Evolutionary conservation across 2,113 vertebrate genomes (phyloP).

Genomic region (Calidris pugnax): DNA sequence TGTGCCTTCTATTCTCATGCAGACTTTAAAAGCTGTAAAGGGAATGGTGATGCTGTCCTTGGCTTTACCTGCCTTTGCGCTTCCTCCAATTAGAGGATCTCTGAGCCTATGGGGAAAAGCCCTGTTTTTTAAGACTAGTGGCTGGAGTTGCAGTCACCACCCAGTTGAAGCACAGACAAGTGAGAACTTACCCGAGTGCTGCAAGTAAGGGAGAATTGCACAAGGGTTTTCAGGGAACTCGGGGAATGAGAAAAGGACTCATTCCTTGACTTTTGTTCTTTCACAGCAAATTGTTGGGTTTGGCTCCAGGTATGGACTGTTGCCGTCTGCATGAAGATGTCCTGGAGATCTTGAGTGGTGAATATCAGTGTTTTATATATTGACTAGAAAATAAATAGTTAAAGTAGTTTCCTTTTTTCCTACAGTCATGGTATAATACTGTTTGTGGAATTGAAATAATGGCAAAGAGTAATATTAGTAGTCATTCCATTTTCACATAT

Average conservation of each 20-base stretch:
- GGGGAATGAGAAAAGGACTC: background rate
- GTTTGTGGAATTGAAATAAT: background rate
- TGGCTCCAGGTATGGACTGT: background rate
- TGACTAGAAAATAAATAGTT: background rate
- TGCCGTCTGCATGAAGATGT: accelerated
- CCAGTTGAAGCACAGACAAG: background rate
- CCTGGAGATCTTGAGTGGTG: background rate
- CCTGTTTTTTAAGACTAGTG: background rate
- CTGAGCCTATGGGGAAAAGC: background rate
- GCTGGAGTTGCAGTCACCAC: background rate
- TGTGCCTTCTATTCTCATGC: background rate
- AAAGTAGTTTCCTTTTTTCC: background rate
- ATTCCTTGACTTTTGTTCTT: background rate
- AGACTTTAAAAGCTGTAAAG: background rate
- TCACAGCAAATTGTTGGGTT: background rate
- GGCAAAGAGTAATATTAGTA: background rate
- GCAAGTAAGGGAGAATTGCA: background rate
- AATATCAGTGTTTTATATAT: background rate
- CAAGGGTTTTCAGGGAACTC: background rate
- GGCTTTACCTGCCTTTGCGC: background rate
- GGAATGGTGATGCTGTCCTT: background rate
- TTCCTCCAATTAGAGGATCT: accelerated
- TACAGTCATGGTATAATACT: background rate
- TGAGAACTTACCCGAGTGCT: background rate
- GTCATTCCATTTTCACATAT: background rate